These are phyloP conservation scores for Dissostichus mawsoni DNA, from an alignment of 2,113 vertebrate genomes.

Conservation along the genomic window DNA sequence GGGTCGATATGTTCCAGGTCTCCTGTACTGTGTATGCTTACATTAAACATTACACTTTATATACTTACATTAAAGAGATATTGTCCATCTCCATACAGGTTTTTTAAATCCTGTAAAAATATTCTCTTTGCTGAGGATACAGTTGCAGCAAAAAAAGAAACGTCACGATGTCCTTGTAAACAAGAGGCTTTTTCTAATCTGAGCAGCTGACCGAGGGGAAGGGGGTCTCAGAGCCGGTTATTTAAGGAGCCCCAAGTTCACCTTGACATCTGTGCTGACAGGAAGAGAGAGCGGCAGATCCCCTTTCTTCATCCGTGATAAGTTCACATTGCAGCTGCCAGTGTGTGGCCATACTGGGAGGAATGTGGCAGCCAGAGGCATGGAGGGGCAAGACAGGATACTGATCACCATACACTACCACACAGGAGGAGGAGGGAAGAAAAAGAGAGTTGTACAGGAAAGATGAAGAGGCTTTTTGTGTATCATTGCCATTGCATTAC, in stretches of 20 bases:
- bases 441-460: background rate
- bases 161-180: slow-evolving; percentile 62
- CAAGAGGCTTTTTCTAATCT: slow-evolving; percentile 75
- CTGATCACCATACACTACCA: background rate
- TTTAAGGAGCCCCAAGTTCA: slow-evolving; percentile 85
- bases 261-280: slow-evolving; percentile 85
- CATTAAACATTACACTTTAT: background rate
- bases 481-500: too few relatives aligned
- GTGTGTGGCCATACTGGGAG: slow-evolving; percentile 67
- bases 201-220: slow-evolving; percentile 56
- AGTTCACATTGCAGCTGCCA: slow-evolving; percentile 82
- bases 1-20: background rate
- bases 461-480: background rate
- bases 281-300: slow-evolving; percentile 80
- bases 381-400: slow-evolving; percentile 6
- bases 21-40: background rate
- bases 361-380: slow-evolving; percentile 38
- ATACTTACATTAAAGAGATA: background rate
- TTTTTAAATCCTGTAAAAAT: background rate
- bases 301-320: slow-evolving; percentile 80
- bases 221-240: slow-evolving; percentile 73
- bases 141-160: slow-evolving; percentile 48
- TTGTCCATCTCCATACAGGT: slow-evolving; percentile 42
- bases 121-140: slow-evolving; percentile 12
- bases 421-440: background rate